Conservation (phyloP, 92 coral and sea anemone genomes). For the Virgularia gustaviana region DNA sequence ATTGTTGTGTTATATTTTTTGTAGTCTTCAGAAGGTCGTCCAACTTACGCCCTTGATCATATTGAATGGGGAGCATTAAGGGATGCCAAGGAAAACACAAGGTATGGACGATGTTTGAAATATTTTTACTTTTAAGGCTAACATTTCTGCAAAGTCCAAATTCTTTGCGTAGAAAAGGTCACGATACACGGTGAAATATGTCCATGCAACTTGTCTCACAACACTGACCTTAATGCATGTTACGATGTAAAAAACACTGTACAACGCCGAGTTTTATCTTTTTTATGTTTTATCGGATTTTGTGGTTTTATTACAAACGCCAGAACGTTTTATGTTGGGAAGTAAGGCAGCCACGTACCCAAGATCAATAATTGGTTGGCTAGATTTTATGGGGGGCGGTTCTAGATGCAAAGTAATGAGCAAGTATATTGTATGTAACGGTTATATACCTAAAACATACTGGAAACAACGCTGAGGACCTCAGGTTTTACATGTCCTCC, state of each 20-base stretch:
- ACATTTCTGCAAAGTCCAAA: neutral
- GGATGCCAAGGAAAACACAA: constrained; percentile 78
- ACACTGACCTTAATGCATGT: neutral
- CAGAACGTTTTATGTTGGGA: constrained; percentile 9
- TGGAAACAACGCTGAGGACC: no score
- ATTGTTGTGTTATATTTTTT: neutral
- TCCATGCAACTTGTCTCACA: neutral
- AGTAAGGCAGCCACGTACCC: no score
- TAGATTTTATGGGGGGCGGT: no score
- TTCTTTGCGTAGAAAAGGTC: neutral
- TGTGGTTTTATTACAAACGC: constrained; percentile 11
- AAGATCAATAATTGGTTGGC: no score
- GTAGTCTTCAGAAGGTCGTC: constrained; percentile 74
- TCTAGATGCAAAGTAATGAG: no score
- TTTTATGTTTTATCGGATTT: constrained; percentile 17
- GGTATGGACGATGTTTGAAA: constrained; percentile 53
- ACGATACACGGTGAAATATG: neutral
- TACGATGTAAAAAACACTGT: neutral
- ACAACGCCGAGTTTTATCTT: neutral
- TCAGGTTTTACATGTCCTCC: no score
- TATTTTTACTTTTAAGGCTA: neutral
- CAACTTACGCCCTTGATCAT: constrained; percentile 78
- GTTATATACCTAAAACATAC: no score
- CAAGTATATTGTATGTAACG: no score
- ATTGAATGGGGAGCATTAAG: constrained; percentile 92